phyloP scores from a whole-genome alignment of 2,888 invertebrate genomes.

The Cantharis nigra region DNA sequence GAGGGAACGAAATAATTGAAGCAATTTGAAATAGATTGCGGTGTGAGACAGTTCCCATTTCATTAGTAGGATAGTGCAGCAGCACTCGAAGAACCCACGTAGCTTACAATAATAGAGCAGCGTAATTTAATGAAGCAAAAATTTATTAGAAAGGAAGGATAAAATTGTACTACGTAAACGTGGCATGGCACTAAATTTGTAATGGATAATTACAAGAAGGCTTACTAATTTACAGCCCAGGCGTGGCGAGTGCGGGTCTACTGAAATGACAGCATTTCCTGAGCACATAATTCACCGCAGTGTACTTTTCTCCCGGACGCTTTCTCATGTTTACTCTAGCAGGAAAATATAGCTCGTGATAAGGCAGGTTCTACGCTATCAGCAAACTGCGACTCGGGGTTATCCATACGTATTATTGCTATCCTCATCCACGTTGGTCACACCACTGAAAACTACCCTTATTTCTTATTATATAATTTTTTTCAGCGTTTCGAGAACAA shows the following conservation, averaged over 20 bases:
- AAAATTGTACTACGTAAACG: neutral
- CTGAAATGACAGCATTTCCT: constrained; percentile 34
- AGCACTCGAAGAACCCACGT: neutral
- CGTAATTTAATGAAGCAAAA: neutral
- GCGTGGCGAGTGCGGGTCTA: constrained; percentile 29
- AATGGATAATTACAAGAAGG: constrained; percentile 28
- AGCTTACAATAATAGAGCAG: neutral
- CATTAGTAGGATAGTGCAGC: neutral
- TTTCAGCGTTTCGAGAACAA: neutral
- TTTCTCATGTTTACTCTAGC: constrained; percentile 38
- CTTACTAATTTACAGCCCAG: constrained; percentile 31
- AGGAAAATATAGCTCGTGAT: constrained; percentile 53
- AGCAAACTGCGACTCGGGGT: constrained; percentile 37
- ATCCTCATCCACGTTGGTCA: constrained; percentile 16
- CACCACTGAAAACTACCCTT: constrained; percentile 8
- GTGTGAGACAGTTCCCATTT: neutral
- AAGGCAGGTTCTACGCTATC: constrained; percentile 54
- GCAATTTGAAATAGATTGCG: neutral
- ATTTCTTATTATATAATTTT: constrained; percentile 9
- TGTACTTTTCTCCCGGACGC: constrained; percentile 48
- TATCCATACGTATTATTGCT: constrained; percentile 26
- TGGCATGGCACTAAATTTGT: constrained; percentile 11
- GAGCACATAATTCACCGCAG: constrained; percentile 45
- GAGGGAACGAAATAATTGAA: neutral
- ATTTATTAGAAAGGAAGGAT: neutral